Base-by-base conservation (phyloP, 2,113 vertebrate species). In the Channa argus region DNA sequence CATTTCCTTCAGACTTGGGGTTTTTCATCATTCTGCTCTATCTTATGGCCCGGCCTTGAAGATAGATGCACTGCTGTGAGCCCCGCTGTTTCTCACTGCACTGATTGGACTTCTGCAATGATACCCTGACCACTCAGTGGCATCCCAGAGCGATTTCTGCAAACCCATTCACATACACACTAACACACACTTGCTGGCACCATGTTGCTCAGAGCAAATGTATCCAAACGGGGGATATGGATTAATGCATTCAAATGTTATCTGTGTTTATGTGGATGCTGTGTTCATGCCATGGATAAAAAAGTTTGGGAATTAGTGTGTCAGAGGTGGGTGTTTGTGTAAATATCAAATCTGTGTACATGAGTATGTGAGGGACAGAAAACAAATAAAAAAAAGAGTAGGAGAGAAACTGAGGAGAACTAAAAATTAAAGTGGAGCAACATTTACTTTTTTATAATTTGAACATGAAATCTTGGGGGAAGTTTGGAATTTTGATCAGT, bases 1-100 rank as follows among this genome's bases (percentile, higher is more conserved):
- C 8, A 46, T 71, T 88, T 85, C 43, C 66, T 64, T 86, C 52
- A 74, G 56, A 53, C 63, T 58, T 49, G 6, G n/a, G 39, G 55
- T 76, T 88, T 91, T 89, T 91, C 84, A 89, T 91, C 84, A 83
- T 91, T 69, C 56, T 52, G 34, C 51, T 63, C 53, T 46, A 34
- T 68, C 36, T 71, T 34, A 49, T 61, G 79, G 52, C 12, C 61
- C 11, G 36, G 88, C 86, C 84, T 78, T 87, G 81, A 89, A 85
- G 84, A 69, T 3, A 13, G 82, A 74, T 8, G 37, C 52, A 71
- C 84, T 73, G 90, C 86, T 87, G 88, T 67, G 84, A 87, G 62
- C 24, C 91, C 86, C 11, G 86, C 86, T 89, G 88, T 64, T 83
- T 80, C 58, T 52, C 68, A 51, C 58, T 33, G 0, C 15, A 37